Evolutionary conservation across 1,140 invertebrate genomes (phyloP).

Genomic region (Maconellicoccus hirsutus): DNA sequence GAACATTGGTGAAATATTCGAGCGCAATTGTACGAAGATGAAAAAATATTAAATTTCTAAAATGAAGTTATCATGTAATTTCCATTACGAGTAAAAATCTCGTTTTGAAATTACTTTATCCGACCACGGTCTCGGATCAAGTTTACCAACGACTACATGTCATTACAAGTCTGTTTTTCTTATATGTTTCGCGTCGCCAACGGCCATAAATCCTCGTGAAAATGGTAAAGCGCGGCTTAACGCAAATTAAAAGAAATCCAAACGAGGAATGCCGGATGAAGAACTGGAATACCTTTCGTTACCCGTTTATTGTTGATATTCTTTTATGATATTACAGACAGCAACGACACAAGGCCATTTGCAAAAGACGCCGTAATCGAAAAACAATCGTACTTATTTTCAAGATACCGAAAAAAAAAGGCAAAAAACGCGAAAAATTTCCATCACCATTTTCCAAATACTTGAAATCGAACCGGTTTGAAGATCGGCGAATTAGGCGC

Average conservation of each 20-base stretch:
- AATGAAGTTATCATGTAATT: conserved; percentile 9
- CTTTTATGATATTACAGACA: background rate
- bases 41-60: background rate
- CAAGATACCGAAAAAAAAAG: background rate
- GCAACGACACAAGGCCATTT: conserved; percentile 2
- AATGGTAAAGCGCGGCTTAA: background rate
- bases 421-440: background rate
- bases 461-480: background rate
- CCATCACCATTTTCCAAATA: background rate
- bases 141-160: background rate
- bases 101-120: conserved; percentile 2
- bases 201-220: conserved; percentile 7
- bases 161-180: conserved; percentile 5
- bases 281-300: background rate
- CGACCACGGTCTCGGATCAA: background rate
- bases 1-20: no score
- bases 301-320: conserved; percentile 9
- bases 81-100: background rate
- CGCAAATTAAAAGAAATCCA: conserved; percentile 4
- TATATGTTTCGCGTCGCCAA: conserved; percentile 3
- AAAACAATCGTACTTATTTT: background rate
- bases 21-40: no score
- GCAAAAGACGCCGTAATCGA: background rate
- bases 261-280: background rate
- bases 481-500: background rate